Percentiles rank a stretch among this genome's conserved stretches.
Evolutionary conservation across 1,140 invertebrate genomes (phyloP).

Genomic region (Drosophila orena): DNA sequence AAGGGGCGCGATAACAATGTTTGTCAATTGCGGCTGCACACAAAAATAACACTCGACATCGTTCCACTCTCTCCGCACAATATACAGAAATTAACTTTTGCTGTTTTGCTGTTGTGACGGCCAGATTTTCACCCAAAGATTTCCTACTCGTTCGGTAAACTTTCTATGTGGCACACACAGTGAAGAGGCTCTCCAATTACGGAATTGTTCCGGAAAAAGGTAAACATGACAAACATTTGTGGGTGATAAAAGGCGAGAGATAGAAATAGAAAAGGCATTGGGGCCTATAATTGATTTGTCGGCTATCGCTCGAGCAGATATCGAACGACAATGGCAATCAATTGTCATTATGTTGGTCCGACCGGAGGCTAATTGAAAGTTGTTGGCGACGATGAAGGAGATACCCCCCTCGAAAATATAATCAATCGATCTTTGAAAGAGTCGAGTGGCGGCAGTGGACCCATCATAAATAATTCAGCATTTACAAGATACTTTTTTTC

Average conservation of each 20-base stretch:
- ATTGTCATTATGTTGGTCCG: constrained; percentile 69
- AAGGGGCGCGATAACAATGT: constrained; percentile 62
- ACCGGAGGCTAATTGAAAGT: constrained; percentile 70
- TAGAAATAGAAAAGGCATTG: constrained; percentile 9
- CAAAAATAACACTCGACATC: constrained; percentile 41
- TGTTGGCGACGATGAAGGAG: constrained; percentile 42
- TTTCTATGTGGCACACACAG: constrained; percentile 40
- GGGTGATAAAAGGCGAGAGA: constrained; percentile 30
- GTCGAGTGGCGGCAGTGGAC: constrained; percentile 5
- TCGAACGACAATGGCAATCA: constrained; percentile 75
- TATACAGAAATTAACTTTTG: constrained; percentile 74
- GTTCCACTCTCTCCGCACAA: constrained; percentile 4
- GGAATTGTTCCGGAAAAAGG: constrained; percentile 50
- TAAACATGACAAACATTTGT: constrained; percentile 51
- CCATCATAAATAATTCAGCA: constrained; percentile 80
- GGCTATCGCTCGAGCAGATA: constrained; percentile 43
- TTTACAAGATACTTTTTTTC: constrained; percentile 58
- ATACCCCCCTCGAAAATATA: constrained; percentile 23
- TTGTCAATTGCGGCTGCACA: constrained; percentile 53
- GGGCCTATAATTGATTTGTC: constrained; percentile 72
- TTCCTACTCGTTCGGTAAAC: constrained; percentile 51
- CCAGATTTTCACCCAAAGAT: constrained; percentile 63
- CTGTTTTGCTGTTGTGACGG: constrained; percentile 50
- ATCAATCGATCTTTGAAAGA: constrained; percentile 48
- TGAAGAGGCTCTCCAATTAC: constrained; percentile 54